These are phyloP conservation scores for Adela reaumurella DNA, from an alignment of 2,888 invertebrate genomes.

Conservation along the genomic window DNA sequence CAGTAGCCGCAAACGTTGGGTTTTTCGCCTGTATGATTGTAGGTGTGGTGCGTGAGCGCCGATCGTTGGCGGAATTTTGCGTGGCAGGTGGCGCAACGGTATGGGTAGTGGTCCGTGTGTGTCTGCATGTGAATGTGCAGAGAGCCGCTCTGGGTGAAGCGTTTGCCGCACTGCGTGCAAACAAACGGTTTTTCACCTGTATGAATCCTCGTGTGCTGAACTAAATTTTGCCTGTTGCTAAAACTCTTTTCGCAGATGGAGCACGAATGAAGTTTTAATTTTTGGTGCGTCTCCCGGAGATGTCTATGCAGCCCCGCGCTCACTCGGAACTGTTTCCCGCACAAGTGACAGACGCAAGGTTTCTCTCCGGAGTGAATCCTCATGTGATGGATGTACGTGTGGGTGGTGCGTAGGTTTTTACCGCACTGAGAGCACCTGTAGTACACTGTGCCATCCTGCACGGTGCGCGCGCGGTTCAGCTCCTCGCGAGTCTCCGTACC, in stretches of 20 bases:
- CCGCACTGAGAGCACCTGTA: constrained; percentile 58
- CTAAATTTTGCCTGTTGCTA: constrained; percentile 57
- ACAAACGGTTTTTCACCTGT: constrained; percentile 57
- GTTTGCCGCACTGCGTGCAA: constrained; percentile 58
- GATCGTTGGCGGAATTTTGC: constrained; percentile 59
- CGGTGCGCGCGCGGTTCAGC: constrained; percentile 20
- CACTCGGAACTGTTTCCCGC: constrained; percentile 65
- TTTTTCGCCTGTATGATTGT: constrained; percentile 60
- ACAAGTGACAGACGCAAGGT: constrained; percentile 63
- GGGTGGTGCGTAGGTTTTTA: constrained; percentile 57
- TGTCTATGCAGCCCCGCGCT: constrained; percentile 61
- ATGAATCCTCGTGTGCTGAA: constrained; percentile 58
- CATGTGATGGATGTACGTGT: constrained; percentile 60
- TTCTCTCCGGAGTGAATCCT: constrained; percentile 65
- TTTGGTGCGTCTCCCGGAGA: constrained; percentile 60
- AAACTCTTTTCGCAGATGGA: constrained; percentile 53
- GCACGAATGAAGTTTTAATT: constrained; percentile 57
- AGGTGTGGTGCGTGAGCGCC: constrained; percentile 52
- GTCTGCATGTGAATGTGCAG: constrained; percentile 60
- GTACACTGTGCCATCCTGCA: constrained; percentile 47
- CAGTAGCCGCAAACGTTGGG: constrained; percentile 58
- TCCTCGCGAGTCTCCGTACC: constrained; percentile 37
- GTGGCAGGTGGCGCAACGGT: constrained; percentile 57
- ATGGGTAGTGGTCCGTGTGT: constrained; percentile 54
- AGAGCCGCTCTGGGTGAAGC: constrained; percentile 64